Percentiles rank a stretch among this genome's conserved stretches.
Evolutionary conservation across 2,113 vertebrate species (phyloP).

Genomic region (Haemorhous mexicanus): DNA sequence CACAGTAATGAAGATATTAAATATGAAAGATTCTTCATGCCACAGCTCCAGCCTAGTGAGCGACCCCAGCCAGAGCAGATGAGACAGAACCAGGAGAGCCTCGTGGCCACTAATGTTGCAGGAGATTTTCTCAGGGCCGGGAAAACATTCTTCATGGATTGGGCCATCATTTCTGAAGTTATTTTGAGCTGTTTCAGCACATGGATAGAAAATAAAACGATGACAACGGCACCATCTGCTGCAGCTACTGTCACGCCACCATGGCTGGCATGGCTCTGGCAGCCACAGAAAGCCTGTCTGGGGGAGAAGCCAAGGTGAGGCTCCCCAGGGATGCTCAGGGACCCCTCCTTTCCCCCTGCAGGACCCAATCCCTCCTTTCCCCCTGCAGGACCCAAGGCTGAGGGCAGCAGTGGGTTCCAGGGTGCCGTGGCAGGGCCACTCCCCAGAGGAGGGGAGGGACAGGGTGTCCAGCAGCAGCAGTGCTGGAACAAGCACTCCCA

Average conservation of each 20-base stretch:
- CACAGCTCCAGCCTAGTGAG: not conserved
- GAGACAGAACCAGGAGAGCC: not conserved
- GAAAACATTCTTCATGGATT: not conserved
- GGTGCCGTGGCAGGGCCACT: accelerated
- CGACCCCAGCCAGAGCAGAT: accelerated
- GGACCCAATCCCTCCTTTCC: no score
- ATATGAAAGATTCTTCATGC: not conserved
- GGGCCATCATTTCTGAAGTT: not conserved
- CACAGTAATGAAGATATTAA: conserved; percentile 15
- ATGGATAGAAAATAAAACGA: not conserved
- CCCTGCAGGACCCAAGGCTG: no score
- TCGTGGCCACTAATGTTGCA: accelerated
- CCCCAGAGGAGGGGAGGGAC: not conserved
- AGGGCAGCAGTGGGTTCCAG: not conserved
- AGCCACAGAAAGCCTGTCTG: not conserved
- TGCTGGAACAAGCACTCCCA: accelerated
- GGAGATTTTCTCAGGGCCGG: not conserved
- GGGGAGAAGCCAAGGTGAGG: not conserved
- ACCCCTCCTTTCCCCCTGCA: no score
- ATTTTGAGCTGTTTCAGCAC: conserved; percentile 38
- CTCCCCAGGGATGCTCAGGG: not conserved
- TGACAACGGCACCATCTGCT: conserved; percentile 50
- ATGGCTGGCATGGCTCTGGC: not conserved
- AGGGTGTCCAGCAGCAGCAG: accelerated
- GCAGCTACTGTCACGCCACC: not conserved